Percentiles rank a stretch among this genome's conserved stretches.
Evolutionary conservation across 92 coral and sea anemone species (phyloP).

Genomic region (Blastomussa wellsi): DNA sequence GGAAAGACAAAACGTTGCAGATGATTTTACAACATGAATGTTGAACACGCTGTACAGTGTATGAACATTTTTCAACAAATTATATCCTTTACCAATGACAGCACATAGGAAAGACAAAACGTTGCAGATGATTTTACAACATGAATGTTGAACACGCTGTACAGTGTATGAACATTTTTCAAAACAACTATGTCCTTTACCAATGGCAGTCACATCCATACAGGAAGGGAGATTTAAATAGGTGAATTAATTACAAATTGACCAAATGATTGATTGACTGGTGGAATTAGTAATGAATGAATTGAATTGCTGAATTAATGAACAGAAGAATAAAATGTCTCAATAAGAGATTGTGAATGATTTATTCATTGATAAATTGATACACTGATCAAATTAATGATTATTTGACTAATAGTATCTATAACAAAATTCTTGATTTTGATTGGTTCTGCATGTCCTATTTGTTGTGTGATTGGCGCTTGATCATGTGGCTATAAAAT

Average conservation of each 20-base stretch:
- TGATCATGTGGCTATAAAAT: too few species aligned
- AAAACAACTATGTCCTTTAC: background rate
- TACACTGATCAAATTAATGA: background rate
- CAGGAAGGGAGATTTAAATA: too few species aligned
- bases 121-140: background rate
- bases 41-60: background rate
- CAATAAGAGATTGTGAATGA: background rate
- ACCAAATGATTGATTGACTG: background rate
- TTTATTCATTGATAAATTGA: background rate
- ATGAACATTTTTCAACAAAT: background rate
- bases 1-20: background rate
- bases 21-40: background rate
- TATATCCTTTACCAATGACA: constrained; percentile 73
- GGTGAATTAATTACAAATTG: too few species aligned
- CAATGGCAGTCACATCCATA: too few species aligned
- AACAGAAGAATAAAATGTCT: too few species aligned
- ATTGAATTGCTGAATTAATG: background rate
- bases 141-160: background rate
- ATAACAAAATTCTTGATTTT: too few species aligned
- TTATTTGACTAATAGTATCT: too few species aligned
- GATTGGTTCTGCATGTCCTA: too few species aligned
- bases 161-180: background rate
- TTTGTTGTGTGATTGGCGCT: too few species aligned
- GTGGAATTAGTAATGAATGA: background rate
- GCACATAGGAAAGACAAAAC: background rate